These are phyloP conservation scores for Caenorhabditis doughertyi DNA, from an alignment of 2,888 invertebrate species.

Conservation along the genomic window DNA sequence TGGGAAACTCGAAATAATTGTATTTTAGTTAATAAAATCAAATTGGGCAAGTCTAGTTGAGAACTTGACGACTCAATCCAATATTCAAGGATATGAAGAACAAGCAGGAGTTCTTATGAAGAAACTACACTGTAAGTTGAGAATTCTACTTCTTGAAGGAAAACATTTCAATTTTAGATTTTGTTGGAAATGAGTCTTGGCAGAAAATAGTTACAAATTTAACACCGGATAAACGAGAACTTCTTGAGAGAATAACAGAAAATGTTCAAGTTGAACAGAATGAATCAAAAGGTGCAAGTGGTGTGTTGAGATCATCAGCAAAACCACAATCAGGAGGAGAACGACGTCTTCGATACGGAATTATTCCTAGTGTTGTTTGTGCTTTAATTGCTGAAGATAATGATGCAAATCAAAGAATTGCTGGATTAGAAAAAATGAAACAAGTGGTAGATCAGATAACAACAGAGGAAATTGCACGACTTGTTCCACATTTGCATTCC, in stretches of 20 bases:
- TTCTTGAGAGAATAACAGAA: constrained; percentile 38
- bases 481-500: constrained; percentile 87
- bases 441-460: constrained; percentile 84
- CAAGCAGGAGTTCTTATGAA: constrained; percentile 43
- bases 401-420: constrained; percentile 84
- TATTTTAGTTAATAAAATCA: constrained; percentile 41
- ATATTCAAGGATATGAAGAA: constrained; percentile 22
- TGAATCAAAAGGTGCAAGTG: constrained; percentile 19
- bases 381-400: constrained; percentile 85
- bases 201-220: constrained; percentile 33
- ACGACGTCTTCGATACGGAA: constrained; percentile 82
- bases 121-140: constrained; percentile 30
- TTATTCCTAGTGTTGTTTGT: constrained; percentile 84
- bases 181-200: constrained; percentile 55
- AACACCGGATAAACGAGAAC: constrained; percentile 34
- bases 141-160: too few relatives aligned
- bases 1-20: background rate
- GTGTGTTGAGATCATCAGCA: constrained; percentile 29
- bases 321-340: constrained; percentile 55
- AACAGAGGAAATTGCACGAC: constrained; percentile 81
- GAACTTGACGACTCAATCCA: constrained; percentile 22
- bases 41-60: constrained; percentile 57
- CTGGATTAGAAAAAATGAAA: constrained; percentile 83
- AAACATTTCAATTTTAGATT: constrained; percentile 29
- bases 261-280: constrained; percentile 53